These are phyloP conservation scores for Promerops cafer DNA, from an alignment of 2,113 vertebrate genomes.

Conservation along the genomic window DNA sequence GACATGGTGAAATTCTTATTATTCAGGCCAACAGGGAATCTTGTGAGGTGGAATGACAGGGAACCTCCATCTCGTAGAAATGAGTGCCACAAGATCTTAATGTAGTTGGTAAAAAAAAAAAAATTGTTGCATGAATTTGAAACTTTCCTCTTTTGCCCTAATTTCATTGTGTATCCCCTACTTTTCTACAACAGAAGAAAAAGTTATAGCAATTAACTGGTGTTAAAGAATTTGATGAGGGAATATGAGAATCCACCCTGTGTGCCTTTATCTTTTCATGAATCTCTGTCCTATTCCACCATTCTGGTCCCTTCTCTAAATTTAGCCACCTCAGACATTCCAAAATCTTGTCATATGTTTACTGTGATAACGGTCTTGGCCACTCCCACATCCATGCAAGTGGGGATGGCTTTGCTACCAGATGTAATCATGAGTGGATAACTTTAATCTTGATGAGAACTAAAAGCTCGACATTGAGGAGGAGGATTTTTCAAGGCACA, in stretches of 20 bases:
- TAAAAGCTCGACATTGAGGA: neutral
- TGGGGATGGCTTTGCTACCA: neutral
- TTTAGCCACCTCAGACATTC: neutral
- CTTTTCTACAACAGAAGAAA: neutral
- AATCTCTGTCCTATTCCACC: neutral
- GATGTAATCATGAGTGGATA: neutral
- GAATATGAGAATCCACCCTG: neutral
- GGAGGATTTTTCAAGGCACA: neutral
- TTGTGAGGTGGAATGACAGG: neutral
- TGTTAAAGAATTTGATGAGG: neutral
- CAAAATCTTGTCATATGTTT: neutral
- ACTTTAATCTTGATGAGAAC: neutral
- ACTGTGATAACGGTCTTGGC: neutral
- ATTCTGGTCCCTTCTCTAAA: neutral
- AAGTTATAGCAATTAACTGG: neutral
- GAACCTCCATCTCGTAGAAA: neutral
- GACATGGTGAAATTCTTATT: neutral
- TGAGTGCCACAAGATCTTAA: neutral
- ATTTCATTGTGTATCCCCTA: neutral
- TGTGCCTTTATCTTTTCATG: neutral
- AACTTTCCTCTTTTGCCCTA: neutral
- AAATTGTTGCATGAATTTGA: neutral
- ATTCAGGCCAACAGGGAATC: neutral
- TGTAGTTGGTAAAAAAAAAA: neutral
- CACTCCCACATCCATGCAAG: neutral